Conservation (phyloP, 2,797 vertebrate genomes). For the Phoxinus dragarum region DNA sequence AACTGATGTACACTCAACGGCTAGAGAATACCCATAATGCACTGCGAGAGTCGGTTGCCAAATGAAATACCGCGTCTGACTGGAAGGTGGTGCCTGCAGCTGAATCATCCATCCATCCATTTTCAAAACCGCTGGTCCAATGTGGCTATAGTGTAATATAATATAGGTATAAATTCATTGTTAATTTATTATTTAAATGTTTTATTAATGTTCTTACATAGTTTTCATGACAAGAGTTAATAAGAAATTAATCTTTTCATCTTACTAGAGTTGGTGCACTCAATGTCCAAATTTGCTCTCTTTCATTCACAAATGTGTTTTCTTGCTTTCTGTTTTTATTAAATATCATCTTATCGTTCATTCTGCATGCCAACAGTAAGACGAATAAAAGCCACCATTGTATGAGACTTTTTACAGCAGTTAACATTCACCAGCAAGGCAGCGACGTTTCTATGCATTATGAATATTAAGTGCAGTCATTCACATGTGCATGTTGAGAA, state of each 20-base stretch:
- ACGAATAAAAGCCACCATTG: not conserved
- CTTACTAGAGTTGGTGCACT: not conserved
- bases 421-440: not conserved
- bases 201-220: not conserved
- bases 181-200: not conserved
- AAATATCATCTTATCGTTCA: not conserved
- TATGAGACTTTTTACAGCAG: not conserved
- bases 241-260: too few relatives aligned
- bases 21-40: too few relatives aligned
- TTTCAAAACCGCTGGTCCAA: not conserved
- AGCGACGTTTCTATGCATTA: conserved; percentile 3
- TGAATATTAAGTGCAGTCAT: not conserved
- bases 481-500: conserved; percentile 12
- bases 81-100: too few relatives aligned
- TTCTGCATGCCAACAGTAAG: not conserved
- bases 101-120: too few relatives aligned
- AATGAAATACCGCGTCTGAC: too few relatives aligned
- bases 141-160: not conserved
- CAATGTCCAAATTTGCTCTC: not conserved
- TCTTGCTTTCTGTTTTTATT: not conserved
- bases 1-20: too few relatives aligned
- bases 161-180: not conserved
- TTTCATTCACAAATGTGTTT: not conserved
- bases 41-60: too few relatives aligned
- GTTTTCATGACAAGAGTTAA: not conserved